These are phyloP conservation scores for Microplitis mediator DNA, from an alignment of 1,140 invertebrate genomes.

Conservation along the genomic window DNA sequence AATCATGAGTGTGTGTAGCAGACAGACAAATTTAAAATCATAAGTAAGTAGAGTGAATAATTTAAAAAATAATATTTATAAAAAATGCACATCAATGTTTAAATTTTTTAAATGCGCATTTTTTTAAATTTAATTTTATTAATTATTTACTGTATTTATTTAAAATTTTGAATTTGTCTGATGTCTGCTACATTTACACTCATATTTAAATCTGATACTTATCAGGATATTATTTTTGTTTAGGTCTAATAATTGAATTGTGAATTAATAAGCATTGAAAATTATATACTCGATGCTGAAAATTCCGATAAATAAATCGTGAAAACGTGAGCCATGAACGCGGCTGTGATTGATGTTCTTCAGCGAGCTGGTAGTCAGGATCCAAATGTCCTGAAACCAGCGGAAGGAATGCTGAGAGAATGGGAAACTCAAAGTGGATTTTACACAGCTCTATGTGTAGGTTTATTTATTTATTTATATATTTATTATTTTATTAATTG, in stretches of 20 bases:
- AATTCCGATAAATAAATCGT: neutral
- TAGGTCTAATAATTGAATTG: neutral
- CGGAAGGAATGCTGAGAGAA: slow-evolving; percentile 82
- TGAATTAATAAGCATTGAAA: neutral
- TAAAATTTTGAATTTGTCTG: no score
- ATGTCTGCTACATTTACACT: no score
- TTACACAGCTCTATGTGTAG: slow-evolving; percentile 82
- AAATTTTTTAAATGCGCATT: no score
- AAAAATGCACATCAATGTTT: no score
- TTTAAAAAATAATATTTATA: no score
- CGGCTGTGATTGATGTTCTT: slow-evolving; percentile 74
- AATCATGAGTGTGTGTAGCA: no score
- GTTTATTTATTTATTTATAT: slow-evolving; percentile 33
- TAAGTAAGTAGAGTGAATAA: no score
- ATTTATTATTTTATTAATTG: neutral
- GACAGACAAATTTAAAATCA: no score
- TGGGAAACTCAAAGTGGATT: slow-evolving; percentile 90
- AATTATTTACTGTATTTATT: no score
- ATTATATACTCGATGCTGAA: slow-evolving; percentile 11
- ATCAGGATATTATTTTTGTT: no score
- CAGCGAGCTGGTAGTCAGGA: slow-evolving; percentile 84
- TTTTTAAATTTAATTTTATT: no score
- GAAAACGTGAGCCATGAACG: slow-evolving; percentile 50
- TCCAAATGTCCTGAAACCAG: slow-evolving; percentile 81
- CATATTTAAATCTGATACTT: no score